Evolutionary conservation across 2,797 vertebrate species (phyloP).

Genomic region (Pelodytes ibericus): DNA sequence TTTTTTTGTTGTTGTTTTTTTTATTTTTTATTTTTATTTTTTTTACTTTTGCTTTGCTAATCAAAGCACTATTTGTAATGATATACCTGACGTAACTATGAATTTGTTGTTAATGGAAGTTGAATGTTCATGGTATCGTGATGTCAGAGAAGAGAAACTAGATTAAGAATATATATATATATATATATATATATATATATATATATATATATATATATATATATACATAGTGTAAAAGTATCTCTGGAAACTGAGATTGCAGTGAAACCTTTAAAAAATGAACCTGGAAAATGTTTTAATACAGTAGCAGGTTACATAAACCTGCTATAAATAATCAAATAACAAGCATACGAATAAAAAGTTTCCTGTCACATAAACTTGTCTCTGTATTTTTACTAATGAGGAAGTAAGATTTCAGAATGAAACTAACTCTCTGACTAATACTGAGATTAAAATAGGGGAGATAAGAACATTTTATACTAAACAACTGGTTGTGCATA

Average conservation of each 20-base stretch:
- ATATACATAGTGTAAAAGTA: too few species aligned
- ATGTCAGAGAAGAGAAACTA: too few species aligned
- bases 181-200: too few species aligned
- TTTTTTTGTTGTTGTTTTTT: too few species aligned
- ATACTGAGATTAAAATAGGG: background rate
- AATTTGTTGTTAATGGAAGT: too few species aligned
- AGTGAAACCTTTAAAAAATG: background rate
- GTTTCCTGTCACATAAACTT: background rate
- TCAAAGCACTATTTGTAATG: too few species aligned
- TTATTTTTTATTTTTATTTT: too few species aligned
- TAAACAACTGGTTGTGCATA: background rate
- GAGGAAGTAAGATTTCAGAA: constrained; percentile 19
- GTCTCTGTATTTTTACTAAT: background rate
- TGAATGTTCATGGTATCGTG: too few species aligned
- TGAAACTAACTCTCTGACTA: background rate
- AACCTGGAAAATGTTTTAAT: background rate
- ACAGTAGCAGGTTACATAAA: background rate
- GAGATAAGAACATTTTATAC: background rate
- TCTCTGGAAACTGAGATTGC: background rate
- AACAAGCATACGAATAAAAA: background rate
- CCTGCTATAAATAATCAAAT: background rate
- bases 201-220: too few species aligned
- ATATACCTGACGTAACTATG: too few species aligned
- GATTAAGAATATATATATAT: too few species aligned
- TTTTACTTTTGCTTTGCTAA: too few species aligned